Percentiles rank a stretch among this genome's conserved stretches.
Conservation (phyloP, 2,888 invertebrate genomes). For the Dolomedes plantarius region DNA sequence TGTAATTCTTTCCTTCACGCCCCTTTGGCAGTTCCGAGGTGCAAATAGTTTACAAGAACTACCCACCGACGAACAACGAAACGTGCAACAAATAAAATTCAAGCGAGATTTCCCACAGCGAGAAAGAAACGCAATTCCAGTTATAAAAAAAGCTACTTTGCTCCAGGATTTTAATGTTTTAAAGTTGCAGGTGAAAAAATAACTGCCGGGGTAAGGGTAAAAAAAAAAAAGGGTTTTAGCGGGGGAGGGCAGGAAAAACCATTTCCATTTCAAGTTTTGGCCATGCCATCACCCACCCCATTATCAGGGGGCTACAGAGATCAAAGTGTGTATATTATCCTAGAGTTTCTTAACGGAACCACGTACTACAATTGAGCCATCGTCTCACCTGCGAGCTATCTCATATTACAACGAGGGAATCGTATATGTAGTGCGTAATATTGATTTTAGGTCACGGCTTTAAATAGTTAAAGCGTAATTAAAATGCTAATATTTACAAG, state of each 20-base stretch:
- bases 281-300: constrained; percentile 67
- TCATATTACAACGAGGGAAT: constrained; percentile 31
- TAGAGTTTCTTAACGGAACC: constrained; percentile 52
- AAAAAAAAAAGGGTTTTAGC: constrained; percentile 23
- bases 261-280: constrained; percentile 48
- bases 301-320: constrained; percentile 61
- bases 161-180: constrained; percentile 59
- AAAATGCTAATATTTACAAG: no score
- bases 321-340: constrained; percentile 69
- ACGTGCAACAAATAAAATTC: constrained; percentile 63
- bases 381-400: constrained; percentile 24
- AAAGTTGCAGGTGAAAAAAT: constrained; percentile 14
- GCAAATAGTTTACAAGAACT: constrained; percentile 43
- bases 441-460: neutral
- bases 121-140: constrained; percentile 44
- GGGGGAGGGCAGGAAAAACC: constrained; percentile 21
- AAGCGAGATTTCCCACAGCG: constrained; percentile 34
- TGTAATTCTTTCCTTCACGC: neutral
- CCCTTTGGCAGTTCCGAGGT: constrained; percentile 14
- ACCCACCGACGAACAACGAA: constrained; percentile 22
- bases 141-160: constrained; percentile 29
- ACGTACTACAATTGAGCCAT: constrained; percentile 48
- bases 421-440: constrained; percentile 16
- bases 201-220: neutral
- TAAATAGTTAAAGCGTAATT: no score